Conservation (phyloP, 2,113 vertebrate species). For the Pteruthius melanotis region DNA sequence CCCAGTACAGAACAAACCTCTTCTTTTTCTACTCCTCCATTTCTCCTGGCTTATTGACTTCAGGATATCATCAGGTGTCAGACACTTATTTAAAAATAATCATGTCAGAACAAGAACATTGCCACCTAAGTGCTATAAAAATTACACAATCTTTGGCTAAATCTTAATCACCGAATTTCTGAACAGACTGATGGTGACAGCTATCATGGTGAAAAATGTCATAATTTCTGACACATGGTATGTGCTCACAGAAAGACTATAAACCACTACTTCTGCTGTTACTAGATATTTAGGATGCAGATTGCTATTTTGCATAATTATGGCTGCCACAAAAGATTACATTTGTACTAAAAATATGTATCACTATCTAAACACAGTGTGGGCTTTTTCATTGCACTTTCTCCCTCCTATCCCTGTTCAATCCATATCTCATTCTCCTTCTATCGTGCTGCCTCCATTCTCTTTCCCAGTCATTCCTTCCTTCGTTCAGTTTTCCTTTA, state of each 20-base stretch:
- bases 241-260: not conserved
- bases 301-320: constrained; percentile 45
- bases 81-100: not conserved
- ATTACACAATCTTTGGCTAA: not conserved
- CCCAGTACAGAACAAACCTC: not conserved
- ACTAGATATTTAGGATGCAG: constrained; percentile 25
- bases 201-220: constrained; percentile 35
- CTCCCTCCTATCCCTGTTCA: not conserved
- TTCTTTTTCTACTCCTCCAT: not conserved
- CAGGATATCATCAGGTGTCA: not conserved
- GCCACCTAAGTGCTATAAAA: not conserved
- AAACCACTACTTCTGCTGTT: constrained; percentile 20
- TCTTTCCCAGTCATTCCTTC: not conserved
- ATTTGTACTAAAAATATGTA: not conserved
- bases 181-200: constrained; percentile 41
- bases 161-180: constrained; percentile 13
- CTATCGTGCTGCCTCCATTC: not conserved
- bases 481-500: not conserved
- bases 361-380: not conserved
- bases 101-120: not conserved
- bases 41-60: constrained; percentile 12
- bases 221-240: not conserved
- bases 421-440: not conserved
- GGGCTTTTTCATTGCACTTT: not conserved
- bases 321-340: constrained; percentile 19